Evolutionary conservation across 2,797 vertebrate genomes (phyloP), one percentile per base, ranked within the genome.

Genomic region (Microhierax caerulescens): DNA sequence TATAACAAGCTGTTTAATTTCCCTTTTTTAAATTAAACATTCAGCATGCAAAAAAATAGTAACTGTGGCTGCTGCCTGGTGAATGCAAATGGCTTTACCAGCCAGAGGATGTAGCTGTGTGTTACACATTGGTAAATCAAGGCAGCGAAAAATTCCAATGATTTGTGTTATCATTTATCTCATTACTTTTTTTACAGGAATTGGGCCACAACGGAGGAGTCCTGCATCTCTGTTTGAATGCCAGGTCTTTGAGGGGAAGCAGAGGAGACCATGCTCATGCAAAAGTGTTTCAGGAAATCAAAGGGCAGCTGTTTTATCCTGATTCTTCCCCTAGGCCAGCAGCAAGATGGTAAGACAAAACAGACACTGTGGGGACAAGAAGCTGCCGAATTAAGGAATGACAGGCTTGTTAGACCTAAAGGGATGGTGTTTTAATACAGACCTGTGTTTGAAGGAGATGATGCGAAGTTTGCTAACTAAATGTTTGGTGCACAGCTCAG

Each of bases 1-100:
- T 11, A 25, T 11, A 70, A 43, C 37, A 75, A 94, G 77, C 53
- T 92, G 72, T 91, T 92, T 83, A 47, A 85, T 91, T 91, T 91
- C 76, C 85, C 28, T 37, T 59, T 86, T 53, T 24, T 22, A n/a
- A 64, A 60, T 50, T 32, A 65, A 86, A 67, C 37, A 54, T 63
- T 61, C 78, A 45, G 19, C 32, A 6, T 72, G 22, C 43, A 20
- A 41, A 51, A 34, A 74, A 65, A 57, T 7, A 14, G 21, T 16
- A 48, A 13, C 60, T 19, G 34, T 4, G 64, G 30, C 36, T 69
- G 57, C 60, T 82, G 65, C 67, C 43, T 30, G 2, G 25, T 21
- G 77, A 83, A 53, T 16, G 32, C 10, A 9, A 69, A 74, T 8
- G 57, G 77, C 41, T 73, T 73, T 28, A 10, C 25, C 77, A 39